These are phyloP conservation scores for Sinocyclocheilus rhinocerous DNA, from an alignment of 2,113 vertebrate species.

Conservation along the genomic window DNA sequence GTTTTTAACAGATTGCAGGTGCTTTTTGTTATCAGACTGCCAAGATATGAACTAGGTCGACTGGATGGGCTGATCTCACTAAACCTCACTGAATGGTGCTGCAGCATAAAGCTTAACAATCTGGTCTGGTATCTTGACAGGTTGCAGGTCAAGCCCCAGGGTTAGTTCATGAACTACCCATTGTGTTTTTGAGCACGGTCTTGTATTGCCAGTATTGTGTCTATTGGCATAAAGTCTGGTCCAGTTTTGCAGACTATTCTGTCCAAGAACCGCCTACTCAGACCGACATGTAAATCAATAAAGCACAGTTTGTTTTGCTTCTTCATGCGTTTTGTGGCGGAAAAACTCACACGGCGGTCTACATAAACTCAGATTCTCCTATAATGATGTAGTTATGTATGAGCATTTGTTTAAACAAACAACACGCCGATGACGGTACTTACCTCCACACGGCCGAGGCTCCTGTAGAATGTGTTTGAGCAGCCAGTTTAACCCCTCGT, in stretches of 20 bases:
- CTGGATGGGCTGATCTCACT: background rate
- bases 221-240: background rate
- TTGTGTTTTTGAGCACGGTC: background rate
- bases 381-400: background rate
- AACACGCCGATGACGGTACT: background rate
- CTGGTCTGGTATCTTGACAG: background rate
- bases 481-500: slow-evolving; percentile 95
- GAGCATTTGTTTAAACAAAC: background rate
- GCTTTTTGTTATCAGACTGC: background rate
- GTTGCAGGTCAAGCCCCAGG: background rate
- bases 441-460: slow-evolving; percentile 93
- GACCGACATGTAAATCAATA: background rate
- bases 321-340: background rate
- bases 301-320: background rate
- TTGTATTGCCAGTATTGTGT: background rate
- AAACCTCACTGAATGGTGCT: no score
- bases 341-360: background rate
- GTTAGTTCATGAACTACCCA: background rate
- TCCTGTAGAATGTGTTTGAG: slow-evolving; percentile 94
- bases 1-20: background rate
- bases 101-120: background rate
- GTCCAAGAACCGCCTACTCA: slow-evolving; percentile 9
- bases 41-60: background rate
- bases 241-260: background rate
- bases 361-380: background rate